Evolutionary conservation across 2,888 invertebrate species (phyloP).

Genomic region (Cynaeus angustus): DNA sequence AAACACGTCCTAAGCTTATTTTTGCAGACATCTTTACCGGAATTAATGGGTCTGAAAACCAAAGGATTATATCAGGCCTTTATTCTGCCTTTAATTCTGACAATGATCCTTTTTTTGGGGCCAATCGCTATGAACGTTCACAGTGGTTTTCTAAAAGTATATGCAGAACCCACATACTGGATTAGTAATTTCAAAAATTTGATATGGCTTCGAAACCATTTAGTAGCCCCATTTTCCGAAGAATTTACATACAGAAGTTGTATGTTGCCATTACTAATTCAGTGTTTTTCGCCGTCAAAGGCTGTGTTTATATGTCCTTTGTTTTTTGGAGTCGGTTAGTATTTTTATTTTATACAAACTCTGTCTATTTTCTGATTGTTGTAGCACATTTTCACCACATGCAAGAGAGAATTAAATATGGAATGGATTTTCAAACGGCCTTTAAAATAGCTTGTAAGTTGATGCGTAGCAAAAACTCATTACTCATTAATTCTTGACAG

Average conservation of each 20-base stretch:
- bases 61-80: constrained; percentile 84
- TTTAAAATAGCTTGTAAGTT: constrained; percentile 83
- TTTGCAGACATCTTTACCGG: constrained; percentile 77
- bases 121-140: constrained; percentile 83
- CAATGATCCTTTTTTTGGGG: constrained; percentile 88
- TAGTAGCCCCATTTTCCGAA: constrained; percentile 94
- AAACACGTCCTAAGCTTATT: too few relatives aligned
- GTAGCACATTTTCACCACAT: constrained; percentile 94
- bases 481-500: constrained; percentile 70
- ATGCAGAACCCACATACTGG: constrained; percentile 76
- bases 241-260: constrained; percentile 97
- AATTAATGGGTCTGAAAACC: constrained; percentile 84
- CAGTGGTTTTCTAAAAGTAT: constrained; percentile 80
- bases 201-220: constrained; percentile 90
- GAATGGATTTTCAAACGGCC: constrained; percentile 81
- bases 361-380: too few relatives aligned
- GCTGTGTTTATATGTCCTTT: constrained; percentile 90
- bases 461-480: neutral
- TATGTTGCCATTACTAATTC: constrained; percentile 92
- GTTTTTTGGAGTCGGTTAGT: constrained; percentile 88
- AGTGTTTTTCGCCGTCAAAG: constrained; percentile 83
- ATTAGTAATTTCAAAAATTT: constrained; percentile 80
- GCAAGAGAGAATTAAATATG: constrained; percentile 83
- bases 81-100: constrained; percentile 84
- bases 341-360: neutral